These are phyloP conservation scores for Augochlorella aurata DNA, from an alignment of 2,888 invertebrate genomes.

Conservation along the genomic window DNA sequence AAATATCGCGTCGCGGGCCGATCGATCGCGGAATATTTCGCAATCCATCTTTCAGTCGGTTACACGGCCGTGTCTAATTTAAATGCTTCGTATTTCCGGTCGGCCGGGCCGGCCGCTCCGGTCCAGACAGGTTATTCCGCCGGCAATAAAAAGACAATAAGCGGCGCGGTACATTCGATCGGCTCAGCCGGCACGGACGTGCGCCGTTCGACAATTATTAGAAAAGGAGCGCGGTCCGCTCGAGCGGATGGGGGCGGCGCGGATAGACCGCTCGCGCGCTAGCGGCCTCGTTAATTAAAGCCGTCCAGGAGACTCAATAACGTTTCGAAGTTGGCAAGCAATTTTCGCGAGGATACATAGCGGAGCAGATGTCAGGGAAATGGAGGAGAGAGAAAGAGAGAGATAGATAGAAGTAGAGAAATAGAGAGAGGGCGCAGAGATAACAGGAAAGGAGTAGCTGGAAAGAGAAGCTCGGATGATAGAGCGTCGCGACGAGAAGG, in stretches of 20 bases:
- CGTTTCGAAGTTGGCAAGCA: conserved; percentile 54
- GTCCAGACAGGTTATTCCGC: conserved; percentile 51
- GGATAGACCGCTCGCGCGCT: conserved; percentile 15
- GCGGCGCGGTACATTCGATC: conserved; percentile 33
- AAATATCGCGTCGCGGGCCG: conserved; percentile 44
- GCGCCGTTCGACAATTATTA: conserved; percentile 46
- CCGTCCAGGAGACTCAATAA: conserved; percentile 58
- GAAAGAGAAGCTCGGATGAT: not conserved
- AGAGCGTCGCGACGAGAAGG: conserved; percentile 2
- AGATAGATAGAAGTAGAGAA: conserved; percentile 11
- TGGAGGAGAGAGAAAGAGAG: conserved; percentile 1
- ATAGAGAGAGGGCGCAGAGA: not conserved
- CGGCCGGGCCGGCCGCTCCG: conserved; percentile 7
- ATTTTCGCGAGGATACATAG: conserved; percentile 40
- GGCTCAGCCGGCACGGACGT: conserved; percentile 4
- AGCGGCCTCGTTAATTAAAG: conserved; percentile 64
- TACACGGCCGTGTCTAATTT: conserved; percentile 53
- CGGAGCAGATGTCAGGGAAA: conserved; percentile 21
- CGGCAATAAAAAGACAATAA: conserved; percentile 46
- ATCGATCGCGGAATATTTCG: conserved; percentile 42
- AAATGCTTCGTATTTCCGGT: conserved; percentile 42
- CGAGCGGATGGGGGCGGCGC: not conserved
- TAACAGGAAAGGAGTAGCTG: not conserved
- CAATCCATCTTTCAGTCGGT: conserved; percentile 45
- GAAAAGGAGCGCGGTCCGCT: conserved; percentile 12